Evolutionary conservation across 2,113 vertebrate genomes (phyloP), one percentile per base, ranked within the genome.

Genomic region (Empidonax alnorum): DNA sequence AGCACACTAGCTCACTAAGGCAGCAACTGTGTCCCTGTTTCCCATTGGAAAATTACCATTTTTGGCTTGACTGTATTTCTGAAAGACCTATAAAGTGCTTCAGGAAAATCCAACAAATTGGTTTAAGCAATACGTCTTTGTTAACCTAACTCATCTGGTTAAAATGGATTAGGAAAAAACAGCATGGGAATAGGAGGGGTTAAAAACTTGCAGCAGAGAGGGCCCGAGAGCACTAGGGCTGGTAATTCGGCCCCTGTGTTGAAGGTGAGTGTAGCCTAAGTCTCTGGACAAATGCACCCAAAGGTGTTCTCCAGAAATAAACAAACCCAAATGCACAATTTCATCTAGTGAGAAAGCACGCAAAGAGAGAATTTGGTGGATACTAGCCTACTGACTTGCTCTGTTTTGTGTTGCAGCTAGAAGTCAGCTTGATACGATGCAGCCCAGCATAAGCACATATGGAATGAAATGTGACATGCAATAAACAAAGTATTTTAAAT

Each of bases 401-500:
- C 87, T 89, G 52, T 3, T 94, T 87, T 73, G 50, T 89, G 62
- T 77, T 94, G 75, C 27, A 86, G 66, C 69, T 69, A 73, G 46
- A 91, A 96, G 79, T 65, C 62, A 72, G 50, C 22, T 75, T 94
- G 92, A 94, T 67, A 55, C 10, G 87, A 87, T 65, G 81, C 92
- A 96, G 79, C 65, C 46, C 50, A 81, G 73, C 61, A 41, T n/a
- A 89, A 50, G 49, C 73, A 73, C 84, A 95, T 89, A 86, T 75
- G 78, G 84, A 92, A 85, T 71, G 52, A 95, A 96, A 97, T 78
- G 87, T 77, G 94, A 94, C 93, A 65, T 79, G 83, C 53, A 89
- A 90, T 96, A 96, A 92, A 90, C 53, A 83, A 91, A 94, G 65
- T 66, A 62, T 95, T 93, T 89, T 69, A 93, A 96, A 92, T 73